These are phyloP conservation scores for Allobates femoralis DNA, from an alignment of 2,797 vertebrate species.

Conservation along the genomic window DNA sequence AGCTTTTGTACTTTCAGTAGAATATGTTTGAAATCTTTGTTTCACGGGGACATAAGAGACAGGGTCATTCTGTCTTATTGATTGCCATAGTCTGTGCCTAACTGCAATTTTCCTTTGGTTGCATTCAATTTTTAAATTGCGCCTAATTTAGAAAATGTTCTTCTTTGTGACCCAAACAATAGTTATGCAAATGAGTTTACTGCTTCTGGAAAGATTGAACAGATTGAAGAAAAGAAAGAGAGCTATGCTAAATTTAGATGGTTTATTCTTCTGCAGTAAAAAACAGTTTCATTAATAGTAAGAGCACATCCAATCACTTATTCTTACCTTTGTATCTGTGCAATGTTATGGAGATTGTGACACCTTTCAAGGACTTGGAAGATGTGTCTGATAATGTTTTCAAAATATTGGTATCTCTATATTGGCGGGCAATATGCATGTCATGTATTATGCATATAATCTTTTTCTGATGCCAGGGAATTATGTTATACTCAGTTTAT, in stretches of 20 bases:
- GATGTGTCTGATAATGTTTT: too few species aligned
- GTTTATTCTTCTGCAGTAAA: constrained; percentile 7
- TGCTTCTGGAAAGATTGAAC: constrained; percentile 35
- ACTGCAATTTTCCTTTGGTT: constrained; percentile 11
- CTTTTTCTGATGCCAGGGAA: too few species aligned
- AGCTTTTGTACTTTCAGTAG: not conserved
- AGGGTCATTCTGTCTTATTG: constrained; percentile 48
- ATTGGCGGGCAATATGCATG: too few species aligned
- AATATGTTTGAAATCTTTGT: constrained; percentile 18
- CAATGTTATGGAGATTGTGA: too few species aligned
- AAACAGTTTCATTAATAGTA: not conserved
- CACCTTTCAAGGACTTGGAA: too few species aligned
- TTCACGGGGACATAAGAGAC: not conserved
- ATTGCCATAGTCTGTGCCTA: constrained; percentile 33
- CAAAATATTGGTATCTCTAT: too few species aligned
- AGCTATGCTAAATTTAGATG: constrained; percentile 22
- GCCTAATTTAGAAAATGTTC: constrained; percentile 46
- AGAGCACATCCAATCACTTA: too few species aligned
- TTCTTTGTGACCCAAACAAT: constrained; percentile 45
- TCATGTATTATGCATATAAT: too few species aligned
- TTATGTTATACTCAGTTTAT: too few species aligned
- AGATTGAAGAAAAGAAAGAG: constrained; percentile 37
- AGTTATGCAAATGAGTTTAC: constrained; percentile 51
- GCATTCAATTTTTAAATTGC: constrained; percentile 48
- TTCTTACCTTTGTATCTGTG: too few species aligned